Evolutionary conservation across 2,113 vertebrate genomes (phyloP).

Genomic region (Dipodomys ordii): DNA sequence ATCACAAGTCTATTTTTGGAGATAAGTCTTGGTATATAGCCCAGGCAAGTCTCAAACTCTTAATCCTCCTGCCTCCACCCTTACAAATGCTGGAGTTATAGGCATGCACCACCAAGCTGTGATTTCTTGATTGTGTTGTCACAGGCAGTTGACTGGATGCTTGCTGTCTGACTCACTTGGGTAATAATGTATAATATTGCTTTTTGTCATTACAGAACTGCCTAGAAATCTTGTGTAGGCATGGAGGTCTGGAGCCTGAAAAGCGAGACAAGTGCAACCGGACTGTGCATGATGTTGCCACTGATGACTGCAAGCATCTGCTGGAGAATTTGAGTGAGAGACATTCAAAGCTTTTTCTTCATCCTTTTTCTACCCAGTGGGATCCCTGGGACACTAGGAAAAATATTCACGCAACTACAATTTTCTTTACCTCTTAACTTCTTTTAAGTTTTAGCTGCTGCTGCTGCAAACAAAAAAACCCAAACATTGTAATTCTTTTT

Average conservation of each 20-base stretch:
- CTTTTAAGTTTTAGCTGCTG: neutral
- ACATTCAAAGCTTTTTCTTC: neutral
- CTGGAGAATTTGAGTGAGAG: constrained; percentile 97
- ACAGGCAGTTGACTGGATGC: constrained; percentile 40
- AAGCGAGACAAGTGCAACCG: constrained; percentile 94
- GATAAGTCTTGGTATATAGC: neutral
- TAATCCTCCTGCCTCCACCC: neutral
- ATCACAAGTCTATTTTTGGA: neutral
- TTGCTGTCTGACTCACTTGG: constrained; percentile 38
- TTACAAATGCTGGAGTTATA: neutral
- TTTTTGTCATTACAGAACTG: constrained; percentile 91
- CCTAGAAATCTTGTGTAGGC: constrained; percentile 95
- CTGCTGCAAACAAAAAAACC: neutral
- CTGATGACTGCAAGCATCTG: constrained; percentile 98
- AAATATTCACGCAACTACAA: neutral
- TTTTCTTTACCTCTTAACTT: neutral
- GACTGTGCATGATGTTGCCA: constrained; percentile 96
- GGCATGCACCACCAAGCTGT: neutral
- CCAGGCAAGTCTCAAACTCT: neutral
- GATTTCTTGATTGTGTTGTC: constrained; percentile 46
- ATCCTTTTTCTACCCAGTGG: neutral
- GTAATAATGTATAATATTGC: constrained; percentile 68
- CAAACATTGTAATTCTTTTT: neutral
- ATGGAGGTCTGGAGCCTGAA: constrained; percentile 94
- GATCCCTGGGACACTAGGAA: neutral